Evolutionary conservation across 2,888 invertebrate genomes (phyloP).

Genomic region (Kuschelorhynchus macadamiae): DNA sequence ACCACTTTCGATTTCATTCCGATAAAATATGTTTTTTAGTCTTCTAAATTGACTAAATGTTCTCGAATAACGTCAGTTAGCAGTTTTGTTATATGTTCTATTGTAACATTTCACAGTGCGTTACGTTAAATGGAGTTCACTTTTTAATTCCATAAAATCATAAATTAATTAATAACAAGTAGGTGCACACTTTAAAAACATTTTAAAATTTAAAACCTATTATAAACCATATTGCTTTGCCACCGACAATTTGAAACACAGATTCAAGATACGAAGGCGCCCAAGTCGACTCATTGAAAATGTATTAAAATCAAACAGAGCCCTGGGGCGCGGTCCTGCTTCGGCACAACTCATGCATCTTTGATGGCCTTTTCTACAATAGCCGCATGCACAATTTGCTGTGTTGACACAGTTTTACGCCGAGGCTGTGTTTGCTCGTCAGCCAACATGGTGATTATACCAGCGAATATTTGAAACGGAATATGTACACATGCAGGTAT

Average conservation of each 20-base stretch:
- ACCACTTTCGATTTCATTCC: no score
- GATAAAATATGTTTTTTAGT: no score
- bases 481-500: neutral
- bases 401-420: conserved; percentile 69
- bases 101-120: no score
- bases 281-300: conserved; percentile 65
- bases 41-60: no score
- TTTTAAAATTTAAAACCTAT: conserved; percentile 14
- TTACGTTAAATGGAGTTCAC: neutral
- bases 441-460: conserved; percentile 59
- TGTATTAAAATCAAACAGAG: conserved; percentile 68
- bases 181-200: neutral
- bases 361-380: conserved; percentile 67
- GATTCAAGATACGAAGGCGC: conserved; percentile 56
- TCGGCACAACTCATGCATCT: conserved; percentile 64
- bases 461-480: conserved; percentile 57
- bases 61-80: no score
- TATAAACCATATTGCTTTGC: conserved; percentile 31
- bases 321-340: conserved; percentile 58
- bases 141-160: neutral
- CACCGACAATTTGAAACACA: conserved; percentile 53
- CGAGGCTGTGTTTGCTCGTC: conserved; percentile 56
- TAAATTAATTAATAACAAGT: neutral
- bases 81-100: no score
- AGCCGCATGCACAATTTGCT: conserved; percentile 69